Evolutionary conservation across 37 sponge, comb jelly and placozoan species (phyloP).

Genomic region (Hexactinellida sp.): DNA sequence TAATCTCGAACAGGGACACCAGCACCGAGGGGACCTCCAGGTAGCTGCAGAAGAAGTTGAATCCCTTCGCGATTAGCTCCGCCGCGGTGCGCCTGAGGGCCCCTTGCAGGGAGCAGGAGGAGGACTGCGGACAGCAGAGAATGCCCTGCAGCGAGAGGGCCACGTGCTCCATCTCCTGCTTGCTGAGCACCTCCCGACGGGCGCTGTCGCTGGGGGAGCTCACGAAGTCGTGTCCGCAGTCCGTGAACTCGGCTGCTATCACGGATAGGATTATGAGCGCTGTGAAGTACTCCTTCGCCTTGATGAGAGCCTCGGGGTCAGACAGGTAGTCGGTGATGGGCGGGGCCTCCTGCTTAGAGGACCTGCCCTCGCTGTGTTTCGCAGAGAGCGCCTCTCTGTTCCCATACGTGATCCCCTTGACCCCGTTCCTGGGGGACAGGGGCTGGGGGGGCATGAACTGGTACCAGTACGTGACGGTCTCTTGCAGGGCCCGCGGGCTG

Average conservation of each 20-base stretch:
- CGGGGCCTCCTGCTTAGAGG: neutral
- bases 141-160: constrained; percentile 30
- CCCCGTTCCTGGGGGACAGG: neutral
- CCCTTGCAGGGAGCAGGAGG: constrained; percentile 31
- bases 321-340: constrained; percentile 5
- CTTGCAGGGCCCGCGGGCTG: constrained; percentile 27
- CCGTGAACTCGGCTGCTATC: constrained; percentile 73
- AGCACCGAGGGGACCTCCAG: constrained; percentile 52
- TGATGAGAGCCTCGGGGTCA: constrained; percentile 23
- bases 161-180: neutral
- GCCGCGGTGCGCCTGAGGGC: constrained; percentile 59
- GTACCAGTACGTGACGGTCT: constrained; percentile 47
- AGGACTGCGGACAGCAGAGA: constrained; percentile 39
- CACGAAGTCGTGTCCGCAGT: neutral
- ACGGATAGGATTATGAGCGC: constrained; percentile 77
- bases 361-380: neutral
- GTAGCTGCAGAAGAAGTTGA: constrained; percentile 70
- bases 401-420: constrained; percentile 8
- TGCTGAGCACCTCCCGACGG: neutral
- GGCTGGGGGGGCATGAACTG: constrained; percentile 40
- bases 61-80: constrained; percentile 76
- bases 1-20: constrained; percentile 50
- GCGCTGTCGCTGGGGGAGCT: neutral
- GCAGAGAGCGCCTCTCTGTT: neutral
- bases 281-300: constrained; percentile 63